Evolutionary conservation across 2,888 invertebrate genomes (phyloP).

Genomic region (Agrotis segetum): DNA sequence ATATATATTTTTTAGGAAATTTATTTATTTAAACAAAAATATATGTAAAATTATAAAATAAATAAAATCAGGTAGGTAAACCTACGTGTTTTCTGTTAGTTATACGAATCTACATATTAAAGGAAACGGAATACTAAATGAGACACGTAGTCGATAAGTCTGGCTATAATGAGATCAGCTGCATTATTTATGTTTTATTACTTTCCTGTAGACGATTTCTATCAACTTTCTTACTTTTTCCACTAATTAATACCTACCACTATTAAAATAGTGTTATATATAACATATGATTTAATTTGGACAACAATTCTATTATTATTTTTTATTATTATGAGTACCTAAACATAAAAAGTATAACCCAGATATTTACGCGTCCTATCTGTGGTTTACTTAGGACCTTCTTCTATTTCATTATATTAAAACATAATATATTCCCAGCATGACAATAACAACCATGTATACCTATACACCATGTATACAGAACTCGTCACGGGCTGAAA

Average conservation of each 20-base stretch:
- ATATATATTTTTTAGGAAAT: not conserved
- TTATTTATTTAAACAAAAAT: not conserved
- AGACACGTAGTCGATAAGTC: constrained; percentile 1
- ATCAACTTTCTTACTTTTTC: constrained; percentile 26
- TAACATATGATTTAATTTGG: too few species aligned
- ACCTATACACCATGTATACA: constrained; percentile 43
- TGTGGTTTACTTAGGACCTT: constrained; percentile 1
- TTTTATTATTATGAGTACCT: not conserved
- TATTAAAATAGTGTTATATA: not conserved
- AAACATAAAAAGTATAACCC: too few species aligned
- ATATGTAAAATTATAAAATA: not conserved
- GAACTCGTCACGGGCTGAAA: constrained; percentile 76
- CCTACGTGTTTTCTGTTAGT: not conserved
- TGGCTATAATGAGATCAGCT: constrained; percentile 3
- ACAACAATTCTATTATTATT: too few species aligned
- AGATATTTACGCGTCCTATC: not conserved
- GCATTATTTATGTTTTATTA: constrained; percentile 8
- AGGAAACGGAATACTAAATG: constrained; percentile 27
- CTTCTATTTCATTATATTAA: not conserved
- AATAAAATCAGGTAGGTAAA: not conserved
- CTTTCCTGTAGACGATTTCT: constrained; percentile 15
- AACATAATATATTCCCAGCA: constrained; percentile 5
- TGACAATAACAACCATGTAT: constrained; percentile 32
- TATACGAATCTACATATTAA: constrained; percentile 1
- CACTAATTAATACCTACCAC: not conserved